phyloP scores from a whole-genome alignment of 2,797 vertebrate genomes.

The Hydrolagus colliei region DNA sequence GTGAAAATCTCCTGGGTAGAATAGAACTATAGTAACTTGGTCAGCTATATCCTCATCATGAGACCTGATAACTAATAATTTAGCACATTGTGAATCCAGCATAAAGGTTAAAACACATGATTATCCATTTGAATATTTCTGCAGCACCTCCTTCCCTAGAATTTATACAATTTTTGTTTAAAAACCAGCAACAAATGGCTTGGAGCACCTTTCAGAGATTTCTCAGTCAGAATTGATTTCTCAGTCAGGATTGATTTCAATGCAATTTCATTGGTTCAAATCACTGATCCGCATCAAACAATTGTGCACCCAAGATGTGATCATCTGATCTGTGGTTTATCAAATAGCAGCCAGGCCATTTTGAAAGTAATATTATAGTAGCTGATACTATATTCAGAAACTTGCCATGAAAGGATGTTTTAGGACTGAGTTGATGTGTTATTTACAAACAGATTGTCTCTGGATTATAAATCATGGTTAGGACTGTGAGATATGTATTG shows the following conservation, averaged over 20 bases:
- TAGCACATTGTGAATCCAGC: neutral
- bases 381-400: neutral
- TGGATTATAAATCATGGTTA: too few relatives aligned
- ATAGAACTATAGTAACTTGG: neutral
- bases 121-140: neutral
- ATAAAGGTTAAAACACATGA: neutral
- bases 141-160: neutral
- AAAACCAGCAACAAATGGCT: neutral
- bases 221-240: neutral
- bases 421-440: too few relatives aligned
- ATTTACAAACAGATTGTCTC: too few relatives aligned
- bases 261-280: too few relatives aligned
- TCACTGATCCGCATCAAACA: neutral
- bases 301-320: neutral
- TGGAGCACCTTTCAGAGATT: neutral
- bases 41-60: neutral
- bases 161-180: neutral
- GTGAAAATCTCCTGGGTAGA: neutral
- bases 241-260: too few relatives aligned
- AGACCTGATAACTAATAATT: slow-evolving; percentile 6
- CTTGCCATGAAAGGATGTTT: neutral
- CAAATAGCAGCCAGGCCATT: neutral
- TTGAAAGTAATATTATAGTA: neutral
- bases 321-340: neutral
- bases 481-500: too few relatives aligned